Percentiles rank a stretch among this genome's conserved stretches.
Conservation (phyloP, 2,888 invertebrate genomes). For the Scaptomyza flava region DNA sequence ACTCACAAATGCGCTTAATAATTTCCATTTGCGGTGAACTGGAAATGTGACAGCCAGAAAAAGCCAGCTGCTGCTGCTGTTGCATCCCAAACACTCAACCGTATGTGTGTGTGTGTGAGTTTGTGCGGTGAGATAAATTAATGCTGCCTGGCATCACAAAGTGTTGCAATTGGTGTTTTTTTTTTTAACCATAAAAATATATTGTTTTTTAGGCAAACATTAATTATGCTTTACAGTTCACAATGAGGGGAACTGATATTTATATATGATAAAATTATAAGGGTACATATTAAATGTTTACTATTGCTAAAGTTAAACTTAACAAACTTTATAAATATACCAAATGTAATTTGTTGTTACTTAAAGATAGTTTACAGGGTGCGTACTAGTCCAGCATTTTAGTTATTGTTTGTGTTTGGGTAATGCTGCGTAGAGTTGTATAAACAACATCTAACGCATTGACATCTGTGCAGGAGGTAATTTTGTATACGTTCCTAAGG, state of each 20-base stretch:
- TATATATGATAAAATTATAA: neutral
- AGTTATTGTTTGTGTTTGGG: neutral
- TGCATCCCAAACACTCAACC: constrained; percentile 5
- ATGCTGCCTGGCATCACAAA: constrained; percentile 10
- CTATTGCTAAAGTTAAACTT: neutral
- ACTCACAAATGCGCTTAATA: constrained; percentile 27
- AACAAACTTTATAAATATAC: too few relatives aligned
- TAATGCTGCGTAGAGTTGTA: neutral
- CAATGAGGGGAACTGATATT: too few relatives aligned
- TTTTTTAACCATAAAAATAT: too few relatives aligned
- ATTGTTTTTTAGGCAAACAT: too few relatives aligned
- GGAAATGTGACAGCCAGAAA: constrained; percentile 19
- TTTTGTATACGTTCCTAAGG: neutral
- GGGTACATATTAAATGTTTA: neutral
- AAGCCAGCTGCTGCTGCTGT: constrained; percentile 8
- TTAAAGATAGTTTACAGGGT: neutral
- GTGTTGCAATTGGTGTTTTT: neutral
- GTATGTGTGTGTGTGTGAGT: neutral
- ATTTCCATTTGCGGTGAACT: constrained; percentile 48
- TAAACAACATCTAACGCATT: constrained; percentile 1
- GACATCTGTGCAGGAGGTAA: constrained; percentile 5
- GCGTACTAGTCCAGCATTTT: neutral
- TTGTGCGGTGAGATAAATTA: constrained; percentile 13
- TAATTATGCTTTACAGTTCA: too few relatives aligned
- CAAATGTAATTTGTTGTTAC: too few relatives aligned